Evolutionary conservation across 1,140 invertebrate species (phyloP).

Genomic region (Cydia strobilella): DNA sequence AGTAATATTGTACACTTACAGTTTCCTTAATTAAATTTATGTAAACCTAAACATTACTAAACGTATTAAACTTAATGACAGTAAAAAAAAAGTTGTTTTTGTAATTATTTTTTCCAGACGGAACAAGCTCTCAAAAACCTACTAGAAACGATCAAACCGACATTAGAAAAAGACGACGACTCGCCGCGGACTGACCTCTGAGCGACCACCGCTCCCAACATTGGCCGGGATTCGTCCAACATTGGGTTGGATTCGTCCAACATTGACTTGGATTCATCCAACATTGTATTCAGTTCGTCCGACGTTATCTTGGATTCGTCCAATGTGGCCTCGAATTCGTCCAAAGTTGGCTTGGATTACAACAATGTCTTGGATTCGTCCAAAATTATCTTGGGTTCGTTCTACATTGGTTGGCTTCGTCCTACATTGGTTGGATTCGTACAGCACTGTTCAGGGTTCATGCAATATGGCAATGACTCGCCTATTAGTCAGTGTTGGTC

Average conservation of each 20-base stretch:
- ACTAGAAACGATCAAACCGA: conserved; percentile 84
- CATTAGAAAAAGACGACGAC: conserved; percentile 63
- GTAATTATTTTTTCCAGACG: conserved; percentile 77
- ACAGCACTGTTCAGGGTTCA: not conserved
- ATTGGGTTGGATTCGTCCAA: not conserved
- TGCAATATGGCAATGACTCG: not conserved
- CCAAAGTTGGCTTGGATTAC: no score
- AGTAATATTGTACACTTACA: no score
- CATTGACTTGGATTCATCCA: not conserved
- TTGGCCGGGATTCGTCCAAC: not conserved
- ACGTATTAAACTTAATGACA: no score
- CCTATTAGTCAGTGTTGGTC: not conserved
- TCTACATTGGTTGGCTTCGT: not conserved
- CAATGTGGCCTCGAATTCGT: no score
- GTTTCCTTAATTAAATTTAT: no score
- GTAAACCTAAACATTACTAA: no score
- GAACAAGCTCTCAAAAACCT: conserved; percentile 84
- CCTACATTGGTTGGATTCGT: not conserved
- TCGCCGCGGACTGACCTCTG: conserved; percentile 55
- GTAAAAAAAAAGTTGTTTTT: no score
- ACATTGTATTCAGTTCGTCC: not conserved
- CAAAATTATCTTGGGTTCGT: not conserved
- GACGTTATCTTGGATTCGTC: no score
- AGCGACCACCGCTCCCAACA: conserved; percentile 32
- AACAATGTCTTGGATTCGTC: not conserved